phyloP scores from a whole-genome alignment of 2,888 invertebrate genomes.

The Oxycera nigricornis region DNA sequence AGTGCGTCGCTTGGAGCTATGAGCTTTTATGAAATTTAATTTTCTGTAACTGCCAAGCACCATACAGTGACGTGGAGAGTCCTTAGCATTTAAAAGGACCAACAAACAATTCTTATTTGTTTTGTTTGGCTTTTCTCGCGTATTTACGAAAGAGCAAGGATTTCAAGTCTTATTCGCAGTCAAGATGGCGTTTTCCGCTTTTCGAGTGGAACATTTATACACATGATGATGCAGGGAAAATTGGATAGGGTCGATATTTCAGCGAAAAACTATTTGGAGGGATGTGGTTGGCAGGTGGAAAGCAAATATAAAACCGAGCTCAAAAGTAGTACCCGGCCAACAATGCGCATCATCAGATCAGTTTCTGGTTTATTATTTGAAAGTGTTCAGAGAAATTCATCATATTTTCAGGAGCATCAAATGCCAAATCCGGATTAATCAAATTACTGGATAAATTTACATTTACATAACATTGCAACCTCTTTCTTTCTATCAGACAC shows the following conservation, averaged over 20 bases:
- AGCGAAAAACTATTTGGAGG: not conserved
- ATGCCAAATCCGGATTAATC: too few relatives aligned
- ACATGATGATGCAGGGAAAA: not conserved
- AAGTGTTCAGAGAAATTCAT: too few relatives aligned
- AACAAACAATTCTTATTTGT: not conserved
- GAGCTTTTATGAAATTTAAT: constrained; percentile 8
- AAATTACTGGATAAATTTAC: too few relatives aligned
- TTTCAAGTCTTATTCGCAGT: not conserved
- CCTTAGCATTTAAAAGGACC: not conserved
- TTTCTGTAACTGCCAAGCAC: constrained; percentile 8
- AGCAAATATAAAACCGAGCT: too few relatives aligned
- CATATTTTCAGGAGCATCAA: too few relatives aligned
- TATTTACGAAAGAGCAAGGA: not conserved
- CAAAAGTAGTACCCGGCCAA: too few relatives aligned
- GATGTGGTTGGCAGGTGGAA: too few relatives aligned
- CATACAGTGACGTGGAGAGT: not conserved
- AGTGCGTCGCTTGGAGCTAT: not conserved
- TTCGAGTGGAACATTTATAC: not conserved
- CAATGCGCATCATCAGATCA: too few relatives aligned
- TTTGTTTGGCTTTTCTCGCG: not conserved
- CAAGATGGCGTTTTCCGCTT: not conserved
- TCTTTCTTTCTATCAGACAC: too few relatives aligned
- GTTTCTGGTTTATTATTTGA: too few relatives aligned
- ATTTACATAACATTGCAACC: too few relatives aligned
- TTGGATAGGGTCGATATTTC: not conserved